A percentile compares a stretch with the other conserved stretches of the same genome.
Evolutionary conservation across 2,797 vertebrate species (phyloP).

Genomic region (Crocidura indochinensis): DNA sequence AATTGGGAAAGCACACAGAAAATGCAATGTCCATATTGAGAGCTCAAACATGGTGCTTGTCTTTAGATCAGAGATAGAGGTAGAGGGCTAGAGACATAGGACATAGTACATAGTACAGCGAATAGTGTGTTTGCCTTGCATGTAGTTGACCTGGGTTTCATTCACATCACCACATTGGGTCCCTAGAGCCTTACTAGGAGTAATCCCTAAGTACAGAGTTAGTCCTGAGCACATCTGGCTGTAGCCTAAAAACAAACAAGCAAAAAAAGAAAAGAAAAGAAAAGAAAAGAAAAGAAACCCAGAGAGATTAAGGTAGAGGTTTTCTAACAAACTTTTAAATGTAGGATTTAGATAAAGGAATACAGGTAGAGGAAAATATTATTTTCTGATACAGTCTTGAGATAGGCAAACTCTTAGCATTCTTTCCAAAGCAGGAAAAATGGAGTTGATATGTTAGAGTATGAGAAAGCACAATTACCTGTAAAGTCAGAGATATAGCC

Average conservation of each 20-base stretch:
- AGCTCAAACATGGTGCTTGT: not conserved
- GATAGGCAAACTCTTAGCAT: not conserved
- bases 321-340: not conserved
- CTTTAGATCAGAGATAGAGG: not conserved
- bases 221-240: too few relatives aligned
- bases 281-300: not conserved
- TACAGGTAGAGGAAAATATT: not conserved
- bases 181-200: too few relatives aligned
- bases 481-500: not conserved
- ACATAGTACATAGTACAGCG: too few relatives aligned
- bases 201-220: too few relatives aligned
- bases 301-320: not conserved
- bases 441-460: not conserved
- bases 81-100: too few relatives aligned
- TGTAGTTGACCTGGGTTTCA: too few relatives aligned
- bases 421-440: not conserved
- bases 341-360: conserved; percentile 11
- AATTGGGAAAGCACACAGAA: not conserved
- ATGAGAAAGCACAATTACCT: not conserved
- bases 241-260: too few relatives aligned
- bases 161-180: too few relatives aligned
- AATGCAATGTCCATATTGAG: not conserved
- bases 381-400: conserved; percentile 20
- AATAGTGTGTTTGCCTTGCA: too few relatives aligned
- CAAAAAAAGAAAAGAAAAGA: too few relatives aligned